Percentiles rank a stretch among this genome's conserved stretches.
These are phyloP conservation scores for Siniperca knerii DNA, from an alignment of 2,113 vertebrate genomes.

Conservation along the genomic window DNA sequence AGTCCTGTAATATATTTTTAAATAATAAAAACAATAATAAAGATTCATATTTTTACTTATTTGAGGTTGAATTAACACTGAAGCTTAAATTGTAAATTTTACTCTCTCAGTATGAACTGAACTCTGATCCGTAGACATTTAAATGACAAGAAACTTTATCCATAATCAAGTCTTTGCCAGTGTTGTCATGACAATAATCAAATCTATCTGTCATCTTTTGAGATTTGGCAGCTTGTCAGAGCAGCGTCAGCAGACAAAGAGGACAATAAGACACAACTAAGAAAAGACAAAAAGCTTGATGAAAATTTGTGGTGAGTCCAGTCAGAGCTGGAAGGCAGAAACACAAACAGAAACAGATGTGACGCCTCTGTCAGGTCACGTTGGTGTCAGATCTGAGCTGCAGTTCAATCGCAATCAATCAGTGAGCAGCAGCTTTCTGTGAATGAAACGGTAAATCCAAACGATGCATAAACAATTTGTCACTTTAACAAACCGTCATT, in stretches of 20 bases:
- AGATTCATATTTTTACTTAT: background rate
- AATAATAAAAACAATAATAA: background rate
- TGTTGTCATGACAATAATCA: background rate
- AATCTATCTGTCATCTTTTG: background rate
- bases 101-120: background rate
- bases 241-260: background rate
- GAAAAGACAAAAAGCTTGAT: background rate
- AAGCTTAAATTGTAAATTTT: background rate
- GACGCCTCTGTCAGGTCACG: background rate
- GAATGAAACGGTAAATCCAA: background rate
- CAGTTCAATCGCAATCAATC: background rate
- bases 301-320: background rate
- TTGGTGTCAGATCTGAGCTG: background rate
- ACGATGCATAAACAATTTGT: background rate
- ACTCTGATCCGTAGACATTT: background rate
- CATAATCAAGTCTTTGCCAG: no score
- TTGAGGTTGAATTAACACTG: background rate
- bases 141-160: background rate
- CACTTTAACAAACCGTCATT: background rate
- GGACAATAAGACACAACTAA: background rate
- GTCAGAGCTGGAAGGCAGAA: background rate
- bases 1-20: background rate
- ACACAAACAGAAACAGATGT: background rate
- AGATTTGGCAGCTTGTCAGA: slow-evolving; percentile 6
- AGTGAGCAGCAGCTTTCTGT: background rate